These are phyloP conservation scores for Mesorhabditis spiculigera DNA, from an alignment of 2,888 invertebrate species.

Conservation along the genomic window DNA sequence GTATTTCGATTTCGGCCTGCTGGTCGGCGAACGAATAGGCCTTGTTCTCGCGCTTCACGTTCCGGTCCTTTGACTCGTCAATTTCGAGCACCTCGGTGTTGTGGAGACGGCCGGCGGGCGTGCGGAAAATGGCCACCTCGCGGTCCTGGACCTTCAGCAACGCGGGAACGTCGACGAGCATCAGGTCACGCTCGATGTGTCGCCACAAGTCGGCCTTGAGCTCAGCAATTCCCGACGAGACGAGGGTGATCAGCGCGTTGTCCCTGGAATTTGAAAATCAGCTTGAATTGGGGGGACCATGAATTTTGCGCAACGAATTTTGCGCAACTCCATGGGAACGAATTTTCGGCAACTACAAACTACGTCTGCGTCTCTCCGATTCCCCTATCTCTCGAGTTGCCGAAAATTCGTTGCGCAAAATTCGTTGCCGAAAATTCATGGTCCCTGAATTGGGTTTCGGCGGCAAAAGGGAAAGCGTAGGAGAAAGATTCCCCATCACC, in stretches of 20 bases:
- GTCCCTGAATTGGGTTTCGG: no score
- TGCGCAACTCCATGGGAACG: no score
- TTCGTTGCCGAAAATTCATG: no score
- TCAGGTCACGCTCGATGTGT: conserved; percentile 22
- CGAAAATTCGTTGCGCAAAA: no score
- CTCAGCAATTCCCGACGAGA: conserved; percentile 73
- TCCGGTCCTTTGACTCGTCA: conserved; percentile 60
- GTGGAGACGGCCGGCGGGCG: conserved; percentile 83
- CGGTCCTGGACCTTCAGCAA: conserved; percentile 59
- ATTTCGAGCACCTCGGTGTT: conserved; percentile 78
- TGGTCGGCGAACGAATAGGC: conserved; percentile 92
- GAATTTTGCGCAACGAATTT: not conserved
- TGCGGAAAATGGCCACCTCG: conserved; percentile 77
- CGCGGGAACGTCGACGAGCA: not conserved
- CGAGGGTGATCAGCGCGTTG: conserved; percentile 87
- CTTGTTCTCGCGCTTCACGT: conserved; percentile 89
- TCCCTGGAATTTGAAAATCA: conserved; percentile 71
- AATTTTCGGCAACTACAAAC: no score
- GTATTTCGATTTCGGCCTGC: conserved; percentile 72
- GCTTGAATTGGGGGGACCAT: not conserved
- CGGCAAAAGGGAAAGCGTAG: no score
- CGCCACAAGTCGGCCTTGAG: conserved; percentile 31
- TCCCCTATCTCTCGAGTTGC: no score
- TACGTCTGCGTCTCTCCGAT: no score
- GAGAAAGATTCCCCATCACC: no score